phyloP scores from a whole-genome alignment of 2,888 invertebrate species.

The Pterostichus niger region DNA sequence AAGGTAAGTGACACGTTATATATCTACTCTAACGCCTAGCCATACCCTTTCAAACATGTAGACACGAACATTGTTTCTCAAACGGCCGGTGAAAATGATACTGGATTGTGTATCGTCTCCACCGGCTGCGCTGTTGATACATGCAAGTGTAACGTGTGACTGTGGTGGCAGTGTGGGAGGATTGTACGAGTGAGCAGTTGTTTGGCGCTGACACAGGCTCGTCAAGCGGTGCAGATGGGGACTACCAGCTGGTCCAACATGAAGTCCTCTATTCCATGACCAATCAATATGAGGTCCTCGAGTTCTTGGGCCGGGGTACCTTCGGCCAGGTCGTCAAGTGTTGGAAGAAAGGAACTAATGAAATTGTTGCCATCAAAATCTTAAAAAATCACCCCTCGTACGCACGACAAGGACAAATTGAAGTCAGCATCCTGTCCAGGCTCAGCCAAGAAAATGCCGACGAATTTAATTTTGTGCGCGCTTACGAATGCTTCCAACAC shows the following conservation, averaged over 20 bases:
- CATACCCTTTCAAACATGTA: slow-evolving; percentile 33
- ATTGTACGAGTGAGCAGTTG: slow-evolving; percentile 70
- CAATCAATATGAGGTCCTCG: slow-evolving; percentile 97
- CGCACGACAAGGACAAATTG: slow-evolving; percentile 99
- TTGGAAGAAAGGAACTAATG: slow-evolving; percentile 99
- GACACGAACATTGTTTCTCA: slow-evolving; percentile 35
- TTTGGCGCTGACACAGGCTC: slow-evolving; percentile 81
- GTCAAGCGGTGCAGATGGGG: slow-evolving; percentile 95
- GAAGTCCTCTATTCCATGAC: slow-evolving; percentile 98
- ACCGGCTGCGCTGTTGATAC: slow-evolving; percentile 5
- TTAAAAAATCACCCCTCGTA: slow-evolving; percentile 99
- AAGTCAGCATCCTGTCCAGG: slow-evolving; percentile 96
- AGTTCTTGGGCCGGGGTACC: slow-evolving; percentile 99
- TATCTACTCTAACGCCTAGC: slow-evolving; percentile 10
- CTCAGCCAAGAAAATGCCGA: slow-evolving; percentile 98
- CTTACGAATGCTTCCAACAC: slow-evolving; percentile 99
- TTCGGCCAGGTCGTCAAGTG: slow-evolving; percentile 99
- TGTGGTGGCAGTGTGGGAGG: slow-evolving; percentile 68
- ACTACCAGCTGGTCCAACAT: slow-evolving; percentile 99
- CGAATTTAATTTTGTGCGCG: slow-evolving; percentile 99
- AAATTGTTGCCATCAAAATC: slow-evolving; percentile 99
- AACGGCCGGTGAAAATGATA: background rate
- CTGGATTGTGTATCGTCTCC: background rate
- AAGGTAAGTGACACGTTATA: slow-evolving; percentile 75
- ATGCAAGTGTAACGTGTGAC: slow-evolving; percentile 66